phyloP scores from a whole-genome alignment of 2,888 invertebrate genomes.

The Caenorhabditis sp. region DNA sequence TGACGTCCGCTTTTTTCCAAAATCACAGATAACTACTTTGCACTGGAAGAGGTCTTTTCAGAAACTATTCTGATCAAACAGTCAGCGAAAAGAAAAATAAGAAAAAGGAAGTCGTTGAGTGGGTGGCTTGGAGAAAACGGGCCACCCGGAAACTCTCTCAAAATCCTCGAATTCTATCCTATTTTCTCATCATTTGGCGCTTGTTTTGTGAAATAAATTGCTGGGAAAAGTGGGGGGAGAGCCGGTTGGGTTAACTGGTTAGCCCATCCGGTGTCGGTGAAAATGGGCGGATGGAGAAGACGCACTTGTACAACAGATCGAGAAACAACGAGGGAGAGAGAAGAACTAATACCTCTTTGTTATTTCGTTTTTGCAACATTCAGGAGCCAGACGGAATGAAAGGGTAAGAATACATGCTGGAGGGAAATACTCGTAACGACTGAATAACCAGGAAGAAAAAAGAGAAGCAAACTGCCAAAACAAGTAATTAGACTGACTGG shows the following conservation, averaged over 20 bases:
- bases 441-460: slow-evolving; percentile 48
- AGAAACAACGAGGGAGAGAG: slow-evolving; percentile 15
- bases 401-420: slow-evolving; percentile 30
- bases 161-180: slow-evolving; percentile 11
- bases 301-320: slow-evolving; percentile 46
- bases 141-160: slow-evolving; percentile 50
- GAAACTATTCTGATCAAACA: slow-evolving; percentile 6
- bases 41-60: slow-evolving; percentile 1
- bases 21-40: not conserved
- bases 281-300: slow-evolving; percentile 5
- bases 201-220: slow-evolving; percentile 51
- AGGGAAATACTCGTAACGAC: slow-evolving; percentile 22
- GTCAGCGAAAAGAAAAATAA: not conserved
- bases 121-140: slow-evolving; percentile 35
- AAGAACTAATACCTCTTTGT: slow-evolving; percentile 37
- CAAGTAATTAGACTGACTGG: slow-evolving; percentile 51
- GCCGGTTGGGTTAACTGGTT: slow-evolving; percentile 31
- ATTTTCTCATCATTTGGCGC: slow-evolving; percentile 5
- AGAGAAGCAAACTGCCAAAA: slow-evolving; percentile 36
- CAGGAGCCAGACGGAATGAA: slow-evolving; percentile 16
- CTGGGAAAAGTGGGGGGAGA: not conserved
- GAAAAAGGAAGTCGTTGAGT: slow-evolving; percentile 27
- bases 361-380: slow-evolving; percentile 39
- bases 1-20: slow-evolving; percentile 14
- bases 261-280: slow-evolving; percentile 48